Base-by-base conservation (phyloP, 2,113 vertebrate species). In the Syrmaticus mikado region DNA sequence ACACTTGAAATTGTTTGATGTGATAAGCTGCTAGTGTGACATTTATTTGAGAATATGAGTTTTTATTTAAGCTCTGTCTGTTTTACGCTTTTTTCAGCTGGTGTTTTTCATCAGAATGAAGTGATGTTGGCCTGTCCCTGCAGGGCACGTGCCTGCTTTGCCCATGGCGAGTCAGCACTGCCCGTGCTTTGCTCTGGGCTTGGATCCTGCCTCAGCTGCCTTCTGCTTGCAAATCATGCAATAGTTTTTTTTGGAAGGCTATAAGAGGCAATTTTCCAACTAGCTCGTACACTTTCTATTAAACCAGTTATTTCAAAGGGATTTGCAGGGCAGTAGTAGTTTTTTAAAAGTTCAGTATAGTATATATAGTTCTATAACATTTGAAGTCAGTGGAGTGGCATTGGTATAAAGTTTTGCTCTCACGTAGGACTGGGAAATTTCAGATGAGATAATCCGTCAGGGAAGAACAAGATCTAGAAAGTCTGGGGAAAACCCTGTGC, bases 101-200 rank as follows among this genome's bases (percentile, higher is more conserved):
- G 43, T 7, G 10, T 61, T 43, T 87, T 82, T 68, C 57, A 68
- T 61, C 22, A 36, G 12, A 43, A 41, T n/a, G 28, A 72, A 82
- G 68, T 30, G 0, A 15, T 27, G 17, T 46, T 76, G 48, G 74
- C 18, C 8, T 3, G 2, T 18, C n/a, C 74, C 24, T 52, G 3
- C 13, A 50, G 16, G 8, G 15, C 8, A 0, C 0, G 0, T 65
- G 24, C 18, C 43, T 24, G 10, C 19, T 38, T 65, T 1, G n/a
- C 22, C 41, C 40, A 25, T 50, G 34, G 15, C 4, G 68, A 70
- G 32, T 8, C 5, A 10, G 65, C 25, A 34, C 2, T 5, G 11
- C n/a, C 6, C 32, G 11, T n/a, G 57, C 57, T 82, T 75, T 9
- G 8, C 40, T 36, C 13, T 18, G 40, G 46, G 10, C 79, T 82